Base-by-base conservation (phyloP, 2,888 invertebrate genomes). In the Troides aeacus region DNA sequence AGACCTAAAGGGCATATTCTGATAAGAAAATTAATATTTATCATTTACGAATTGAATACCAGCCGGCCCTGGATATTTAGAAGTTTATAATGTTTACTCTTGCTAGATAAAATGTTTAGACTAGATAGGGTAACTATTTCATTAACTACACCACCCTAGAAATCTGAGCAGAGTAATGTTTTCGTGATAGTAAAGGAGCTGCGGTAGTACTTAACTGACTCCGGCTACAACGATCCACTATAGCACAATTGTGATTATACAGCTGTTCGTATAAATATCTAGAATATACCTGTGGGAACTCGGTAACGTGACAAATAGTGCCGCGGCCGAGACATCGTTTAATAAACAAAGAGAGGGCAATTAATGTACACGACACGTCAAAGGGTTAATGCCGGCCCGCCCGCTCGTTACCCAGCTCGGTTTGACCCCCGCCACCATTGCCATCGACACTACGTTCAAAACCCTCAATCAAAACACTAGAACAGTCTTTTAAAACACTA, bases 341-440 rank as follows among this genome's bases (percentile, higher is more conserved):
- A 89, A 86, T 86, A 89, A 88, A 86, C 87, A 86, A 79, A 83
- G 76, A 75, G 79, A 84, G 83, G 81, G 76, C 83, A 90, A 91
- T 92, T 91, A 90, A 82, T 79, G 78, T 81, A 81, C 79, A 81
- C 85, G 89, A 89, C 90, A 90, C 88, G 89, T 90, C 88, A 91
- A 91, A 90, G 91, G 91, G 90, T 90, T 91, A 91, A 91, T 84
- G 74, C 72, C 74, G 76, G 88, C 82, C 74, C 79, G 79, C 77
- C 73, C 75, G 69, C 65, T 72, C 73, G 62, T 72, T 72, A 71
- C 71, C 53, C 59, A 63, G 57, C 67, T 61, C 56, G 67, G 69
- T 69, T 71, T 69, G 73, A 71, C 71, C 68, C 67, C 39, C 21
- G 39, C 39, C 65, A 39, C 53, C 23, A 36, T 21, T 46, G 60